phyloP scores from a whole-genome alignment of 2,888 invertebrate species.

The Blomia tropicalis region DNA sequence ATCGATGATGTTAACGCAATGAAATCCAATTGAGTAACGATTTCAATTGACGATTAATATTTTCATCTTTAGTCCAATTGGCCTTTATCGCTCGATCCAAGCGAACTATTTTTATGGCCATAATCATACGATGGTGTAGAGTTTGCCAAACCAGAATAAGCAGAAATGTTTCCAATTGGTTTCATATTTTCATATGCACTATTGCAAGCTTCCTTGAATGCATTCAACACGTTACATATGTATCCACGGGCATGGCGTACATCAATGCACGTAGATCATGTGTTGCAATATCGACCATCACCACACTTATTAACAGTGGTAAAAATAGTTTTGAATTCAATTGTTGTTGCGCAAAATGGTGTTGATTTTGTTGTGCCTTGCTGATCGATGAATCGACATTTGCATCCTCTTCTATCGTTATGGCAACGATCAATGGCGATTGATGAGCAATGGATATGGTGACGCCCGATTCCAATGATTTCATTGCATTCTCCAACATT shows the following conservation, averaged over 20 bases:
- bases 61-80: constrained; percentile 81
- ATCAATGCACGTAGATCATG: constrained; percentile 51
- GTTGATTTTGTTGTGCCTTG: constrained; percentile 18
- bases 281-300: constrained; percentile 51
- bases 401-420: constrained; percentile 54
- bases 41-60: constrained; percentile 76
- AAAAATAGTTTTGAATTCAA: constrained; percentile 45
- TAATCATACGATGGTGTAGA: neutral
- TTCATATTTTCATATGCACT: constrained; percentile 57
- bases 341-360: neutral
- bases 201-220: constrained; percentile 53
- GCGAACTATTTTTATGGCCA: too few relatives aligned
- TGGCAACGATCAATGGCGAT: constrained; percentile 34
- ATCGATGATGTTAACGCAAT: neutral
- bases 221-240: constrained; percentile 51
- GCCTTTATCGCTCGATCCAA: too few relatives aligned
- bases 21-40: constrained; percentile 53
- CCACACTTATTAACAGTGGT: constrained; percentile 54
- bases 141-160: too few relatives aligned
- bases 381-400: constrained; percentile 50
- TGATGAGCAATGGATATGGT: neutral
- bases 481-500: neutral
- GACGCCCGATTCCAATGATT: neutral
- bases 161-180: constrained; percentile 16
- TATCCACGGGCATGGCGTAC: constrained; percentile 52